Percentiles rank a stretch among this genome's conserved stretches.
Evolutionary conservation across 2,888 invertebrate genomes (phyloP).

Genomic region (Pandemis corylana): DNA sequence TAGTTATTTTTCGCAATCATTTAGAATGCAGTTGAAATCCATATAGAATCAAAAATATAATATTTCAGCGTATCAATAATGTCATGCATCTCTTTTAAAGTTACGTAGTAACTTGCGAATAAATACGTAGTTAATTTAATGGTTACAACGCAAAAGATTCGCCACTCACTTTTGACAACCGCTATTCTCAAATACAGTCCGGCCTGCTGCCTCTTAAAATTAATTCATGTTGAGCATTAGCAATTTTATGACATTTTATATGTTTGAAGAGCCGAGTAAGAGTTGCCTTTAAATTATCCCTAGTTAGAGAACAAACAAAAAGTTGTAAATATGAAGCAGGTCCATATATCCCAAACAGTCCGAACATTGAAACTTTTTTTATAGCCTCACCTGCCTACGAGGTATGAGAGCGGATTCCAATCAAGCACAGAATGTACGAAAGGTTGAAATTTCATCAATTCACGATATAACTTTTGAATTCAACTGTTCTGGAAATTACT

Average conservation of each 20-base stretch:
- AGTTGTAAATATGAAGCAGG: slow-evolving; percentile 29
- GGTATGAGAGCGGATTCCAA: slow-evolving; percentile 11
- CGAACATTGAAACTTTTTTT: slow-evolving; percentile 29
- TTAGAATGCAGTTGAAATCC: too few relatives aligned
- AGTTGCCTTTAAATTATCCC: not conserved
- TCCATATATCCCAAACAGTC: slow-evolving; percentile 1
- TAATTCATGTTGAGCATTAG: too few relatives aligned
- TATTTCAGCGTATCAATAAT: too few relatives aligned
- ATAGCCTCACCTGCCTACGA: slow-evolving; percentile 22
- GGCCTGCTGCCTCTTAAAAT: too few relatives aligned
- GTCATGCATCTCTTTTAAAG: too few relatives aligned
- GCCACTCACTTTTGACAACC: too few relatives aligned
- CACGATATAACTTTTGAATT: not conserved
- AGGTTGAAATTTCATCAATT: slow-evolving; percentile 4
- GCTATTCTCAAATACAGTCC: too few relatives aligned
- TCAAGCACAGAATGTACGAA: slow-evolving; percentile 20
- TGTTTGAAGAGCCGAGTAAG: not conserved
- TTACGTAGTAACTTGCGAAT: too few relatives aligned
- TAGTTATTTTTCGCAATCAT: too few relatives aligned
- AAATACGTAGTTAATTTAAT: too few relatives aligned
- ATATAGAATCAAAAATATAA: too few relatives aligned
- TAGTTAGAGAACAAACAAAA: slow-evolving; percentile 26
- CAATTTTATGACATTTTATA: not conserved
- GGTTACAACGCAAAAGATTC: too few relatives aligned
- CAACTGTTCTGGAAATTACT: not conserved